A percentile compares a stretch with the other conserved stretches of the same genome.
These are phyloP conservation scores for Sesia bembeciformis DNA, from an alignment of 2,888 invertebrate genomes.

Conservation along the genomic window DNA sequence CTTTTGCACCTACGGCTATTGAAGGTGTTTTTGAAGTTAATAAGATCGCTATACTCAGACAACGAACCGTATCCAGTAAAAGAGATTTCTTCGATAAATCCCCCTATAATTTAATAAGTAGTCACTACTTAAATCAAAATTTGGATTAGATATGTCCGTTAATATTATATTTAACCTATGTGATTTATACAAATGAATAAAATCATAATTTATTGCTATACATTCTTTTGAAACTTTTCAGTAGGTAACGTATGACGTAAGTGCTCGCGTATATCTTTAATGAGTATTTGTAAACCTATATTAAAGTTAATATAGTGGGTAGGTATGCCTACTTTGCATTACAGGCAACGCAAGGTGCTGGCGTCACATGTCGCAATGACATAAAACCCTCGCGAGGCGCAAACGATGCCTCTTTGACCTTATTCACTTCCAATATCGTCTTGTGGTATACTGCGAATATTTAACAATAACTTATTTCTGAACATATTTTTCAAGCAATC, in stretches of 20 bases:
- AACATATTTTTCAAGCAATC: too few relatives aligned
- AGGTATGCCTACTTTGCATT: slow-evolving; percentile 18
- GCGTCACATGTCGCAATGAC: slow-evolving; percentile 35
- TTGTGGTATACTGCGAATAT: too few relatives aligned
- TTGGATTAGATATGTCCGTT: too few relatives aligned
- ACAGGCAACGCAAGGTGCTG: slow-evolving; percentile 19
- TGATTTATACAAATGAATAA: neutral
- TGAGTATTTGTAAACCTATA: too few relatives aligned
- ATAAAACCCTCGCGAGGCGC: slow-evolving; percentile 37
- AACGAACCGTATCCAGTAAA: too few relatives aligned
- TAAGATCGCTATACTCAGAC: slow-evolving; percentile 8
- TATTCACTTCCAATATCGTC: slow-evolving; percentile 14
- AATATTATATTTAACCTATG: neutral
- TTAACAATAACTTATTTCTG: too few relatives aligned
- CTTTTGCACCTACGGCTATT: slow-evolving; percentile 29
- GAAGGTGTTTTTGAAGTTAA: slow-evolving; percentile 38
- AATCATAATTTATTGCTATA: neutral
- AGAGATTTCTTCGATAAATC: too few relatives aligned
- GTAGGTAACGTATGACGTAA: too few relatives aligned
- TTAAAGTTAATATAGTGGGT: slow-evolving; percentile 3
- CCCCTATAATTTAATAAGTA: too few relatives aligned
- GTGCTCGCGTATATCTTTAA: too few relatives aligned
- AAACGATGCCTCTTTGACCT: slow-evolving; percentile 58
- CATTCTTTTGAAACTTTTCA: neutral
- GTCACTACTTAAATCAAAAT: too few relatives aligned